phyloP scores from a whole-genome alignment of 2,797 vertebrate species.

The Mareca strepera region DNA sequence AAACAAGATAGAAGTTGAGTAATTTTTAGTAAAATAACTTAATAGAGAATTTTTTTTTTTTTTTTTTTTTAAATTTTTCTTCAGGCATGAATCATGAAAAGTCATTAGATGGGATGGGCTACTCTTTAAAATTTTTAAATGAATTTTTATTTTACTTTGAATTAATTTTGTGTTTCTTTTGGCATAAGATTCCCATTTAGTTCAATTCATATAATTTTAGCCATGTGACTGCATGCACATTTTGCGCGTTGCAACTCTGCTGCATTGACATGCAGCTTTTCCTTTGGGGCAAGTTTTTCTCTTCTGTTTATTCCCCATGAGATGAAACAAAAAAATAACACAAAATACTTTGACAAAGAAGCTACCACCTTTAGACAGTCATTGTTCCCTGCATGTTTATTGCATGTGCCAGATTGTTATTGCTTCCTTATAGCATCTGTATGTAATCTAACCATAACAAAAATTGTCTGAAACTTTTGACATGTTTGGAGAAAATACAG shows the following conservation, averaged over 20 bases:
- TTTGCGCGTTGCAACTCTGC: not conserved
- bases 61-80: not conserved
- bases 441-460: not conserved
- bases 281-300: not conserved
- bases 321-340: not conserved
- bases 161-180: not conserved
- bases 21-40: not conserved
- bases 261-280: not conserved
- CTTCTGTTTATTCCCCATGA: not conserved
- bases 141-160: not conserved
- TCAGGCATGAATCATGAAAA: not conserved
- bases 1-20: not conserved
- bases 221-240: not conserved
- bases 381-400: not conserved
- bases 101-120: not conserved
- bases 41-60: not conserved
- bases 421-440: not conserved
- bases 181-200: not conserved
- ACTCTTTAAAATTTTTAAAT: not conserved
- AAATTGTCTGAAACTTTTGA: not conserved
- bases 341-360: not conserved
- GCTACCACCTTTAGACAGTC: not conserved
- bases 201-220: not conserved
- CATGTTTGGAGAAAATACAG: constrained; percentile 37
- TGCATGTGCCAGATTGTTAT: not conserved